Percentiles rank a stretch among this genome's conserved stretches.
Evolutionary conservation across 2,888 invertebrate genomes (phyloP).

Genomic region (Melikaiella ostensackeni): DNA sequence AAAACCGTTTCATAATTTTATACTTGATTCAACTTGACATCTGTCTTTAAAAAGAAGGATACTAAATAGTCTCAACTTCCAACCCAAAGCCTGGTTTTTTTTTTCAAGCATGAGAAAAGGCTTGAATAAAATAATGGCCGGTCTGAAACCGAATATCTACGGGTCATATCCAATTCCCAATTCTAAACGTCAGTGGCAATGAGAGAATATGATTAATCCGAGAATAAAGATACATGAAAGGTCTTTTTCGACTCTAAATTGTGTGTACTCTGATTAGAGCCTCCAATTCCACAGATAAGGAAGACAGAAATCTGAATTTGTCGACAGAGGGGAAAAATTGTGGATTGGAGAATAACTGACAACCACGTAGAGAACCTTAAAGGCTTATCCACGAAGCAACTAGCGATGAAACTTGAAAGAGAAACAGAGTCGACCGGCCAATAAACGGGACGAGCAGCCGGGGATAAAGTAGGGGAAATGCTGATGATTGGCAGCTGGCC

Average conservation of each 20-base stretch:
- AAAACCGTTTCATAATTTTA: background rate
- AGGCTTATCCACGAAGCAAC: background rate
- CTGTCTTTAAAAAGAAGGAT: background rate
- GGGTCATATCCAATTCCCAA: background rate
- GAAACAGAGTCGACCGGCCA: constrained; percentile 43
- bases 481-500: constrained; percentile 49
- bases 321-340: background rate
- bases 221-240: background rate
- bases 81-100: too few relatives aligned
- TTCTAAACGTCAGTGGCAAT: background rate
- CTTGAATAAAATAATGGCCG: background rate
- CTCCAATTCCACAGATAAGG: background rate
- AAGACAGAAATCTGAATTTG: background rate
- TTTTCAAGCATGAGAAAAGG: background rate
- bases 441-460: constrained; percentile 45
- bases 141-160: background rate
- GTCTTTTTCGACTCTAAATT: background rate
- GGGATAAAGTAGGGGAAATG: constrained; percentile 46
- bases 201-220: background rate
- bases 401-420: constrained; percentile 30
- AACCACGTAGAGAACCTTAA: background rate
- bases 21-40: background rate
- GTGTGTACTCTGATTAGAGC: background rate
- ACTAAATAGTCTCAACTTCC: background rate
- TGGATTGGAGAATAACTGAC: constrained; percentile 2